Percentiles rank a stretch among this genome's conserved stretches.
Evolutionary conservation across 2,113 vertebrate genomes (phyloP).

Genomic region (Dipodomys merriami): DNA sequence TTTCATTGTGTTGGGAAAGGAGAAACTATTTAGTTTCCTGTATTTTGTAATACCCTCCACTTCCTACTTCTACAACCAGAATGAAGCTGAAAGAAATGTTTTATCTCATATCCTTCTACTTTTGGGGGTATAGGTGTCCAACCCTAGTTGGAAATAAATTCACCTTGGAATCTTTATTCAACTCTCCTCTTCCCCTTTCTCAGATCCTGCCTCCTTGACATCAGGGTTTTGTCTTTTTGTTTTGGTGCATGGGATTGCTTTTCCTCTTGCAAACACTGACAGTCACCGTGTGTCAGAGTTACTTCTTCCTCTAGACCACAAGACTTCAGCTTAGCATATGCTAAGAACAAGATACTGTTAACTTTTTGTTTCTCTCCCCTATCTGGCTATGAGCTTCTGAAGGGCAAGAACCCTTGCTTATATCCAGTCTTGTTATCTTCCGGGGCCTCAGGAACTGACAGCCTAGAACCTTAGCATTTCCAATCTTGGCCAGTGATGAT

Average conservation of each 20-base stretch:
- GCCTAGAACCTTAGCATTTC: neutral
- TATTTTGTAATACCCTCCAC: slow-evolving; percentile 19
- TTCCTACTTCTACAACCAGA: neutral
- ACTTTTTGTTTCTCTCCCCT: neutral
- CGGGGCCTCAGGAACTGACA: neutral
- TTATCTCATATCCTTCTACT: slow-evolving; percentile 25
- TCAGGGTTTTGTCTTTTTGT: neutral
- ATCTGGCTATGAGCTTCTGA: neutral
- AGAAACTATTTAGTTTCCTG: slow-evolving; percentile 60
- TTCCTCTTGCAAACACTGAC: slow-evolving; percentile 27
- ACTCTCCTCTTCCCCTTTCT: neutral
- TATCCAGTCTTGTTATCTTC: neutral
- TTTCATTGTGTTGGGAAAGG: slow-evolving; percentile 37
- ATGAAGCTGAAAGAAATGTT: slow-evolving; percentile 7
- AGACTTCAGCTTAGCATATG: neutral
- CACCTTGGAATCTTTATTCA: neutral
- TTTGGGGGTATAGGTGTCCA: neutral
- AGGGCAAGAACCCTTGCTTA: neutral
- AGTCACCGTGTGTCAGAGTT: neutral
- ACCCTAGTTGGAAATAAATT: neutral
- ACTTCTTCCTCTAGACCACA: slow-evolving; percentile 15
- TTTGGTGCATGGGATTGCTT: neutral
- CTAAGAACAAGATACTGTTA: neutral
- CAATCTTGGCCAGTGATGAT: neutral
- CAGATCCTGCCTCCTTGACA: neutral